These are phyloP conservation scores for Todus mexicanus DNA, from an alignment of 2,797 vertebrate species.

Conservation along the genomic window DNA sequence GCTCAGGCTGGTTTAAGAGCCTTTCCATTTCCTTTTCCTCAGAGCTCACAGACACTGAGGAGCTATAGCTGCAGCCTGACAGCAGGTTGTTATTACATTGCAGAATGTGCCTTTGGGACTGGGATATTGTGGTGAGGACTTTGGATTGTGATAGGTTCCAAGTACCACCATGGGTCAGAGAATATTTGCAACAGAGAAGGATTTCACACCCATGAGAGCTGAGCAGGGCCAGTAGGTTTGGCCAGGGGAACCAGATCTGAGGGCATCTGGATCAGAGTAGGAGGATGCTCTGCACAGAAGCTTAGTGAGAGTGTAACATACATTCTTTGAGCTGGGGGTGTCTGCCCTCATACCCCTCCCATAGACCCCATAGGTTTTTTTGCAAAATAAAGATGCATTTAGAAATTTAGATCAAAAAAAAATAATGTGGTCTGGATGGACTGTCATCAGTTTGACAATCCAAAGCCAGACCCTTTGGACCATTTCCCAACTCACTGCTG, in stretches of 20 bases:
- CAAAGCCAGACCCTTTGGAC: not conserved
- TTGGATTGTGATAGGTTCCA: not conserved
- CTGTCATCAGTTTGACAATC: not conserved
- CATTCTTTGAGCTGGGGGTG: fast-evolving
- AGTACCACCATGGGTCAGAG: fast-evolving
- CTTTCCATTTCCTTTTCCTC: not conserved
- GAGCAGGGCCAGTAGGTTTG: not conserved
- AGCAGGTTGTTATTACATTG: not conserved
- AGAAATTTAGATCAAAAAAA: not conserved
- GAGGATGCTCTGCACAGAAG: not conserved
- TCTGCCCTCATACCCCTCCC: fast-evolving
- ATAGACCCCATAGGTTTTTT: not conserved
- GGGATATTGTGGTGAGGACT: fast-evolving
- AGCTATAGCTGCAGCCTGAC: not conserved
- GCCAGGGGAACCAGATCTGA: not conserved
- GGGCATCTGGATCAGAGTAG: not conserved
- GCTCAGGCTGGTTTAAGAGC: not conserved
- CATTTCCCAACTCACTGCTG: not conserved
- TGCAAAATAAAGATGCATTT: not conserved
- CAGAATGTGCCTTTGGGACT: not conserved
- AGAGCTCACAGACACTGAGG: not conserved
- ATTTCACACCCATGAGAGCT: not conserved
- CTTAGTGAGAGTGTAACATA: not conserved
- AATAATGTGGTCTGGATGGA: not conserved
- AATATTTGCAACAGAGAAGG: not conserved